A percentile compares a stretch with the other conserved stretches of the same genome.
Evolutionary conservation across 2,888 invertebrate species (phyloP).

Genomic region (Prionchulus punctatus): DNA sequence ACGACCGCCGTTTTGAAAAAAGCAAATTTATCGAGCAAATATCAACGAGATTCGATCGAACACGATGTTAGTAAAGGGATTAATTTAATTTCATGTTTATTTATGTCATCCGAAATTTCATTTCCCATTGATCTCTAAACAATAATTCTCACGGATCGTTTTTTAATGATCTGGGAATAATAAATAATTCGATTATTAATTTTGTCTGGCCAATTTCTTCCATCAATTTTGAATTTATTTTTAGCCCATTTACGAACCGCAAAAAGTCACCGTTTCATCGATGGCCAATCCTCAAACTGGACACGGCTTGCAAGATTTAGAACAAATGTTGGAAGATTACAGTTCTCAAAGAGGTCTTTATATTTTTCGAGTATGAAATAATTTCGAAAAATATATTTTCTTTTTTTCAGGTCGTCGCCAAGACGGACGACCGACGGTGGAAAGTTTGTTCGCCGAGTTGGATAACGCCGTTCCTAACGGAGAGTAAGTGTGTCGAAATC

Average conservation of each 20-base stretch:
- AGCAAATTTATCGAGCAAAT: constrained; percentile 17
- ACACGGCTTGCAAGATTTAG: constrained; percentile 9
- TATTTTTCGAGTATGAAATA: not conserved
- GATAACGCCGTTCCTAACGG: constrained; percentile 29
- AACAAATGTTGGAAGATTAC: constrained; percentile 11
- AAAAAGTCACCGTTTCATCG: not conserved
- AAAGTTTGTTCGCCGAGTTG: constrained; percentile 71
- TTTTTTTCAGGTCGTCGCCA: not conserved
- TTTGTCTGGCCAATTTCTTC: not conserved
- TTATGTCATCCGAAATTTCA: not conserved
- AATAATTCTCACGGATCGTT: no score
- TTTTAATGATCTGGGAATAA: no score
- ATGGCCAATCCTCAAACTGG: not conserved
- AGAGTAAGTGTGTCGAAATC: constrained; percentile 10
- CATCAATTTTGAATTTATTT: not conserved
- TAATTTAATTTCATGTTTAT: not conserved
- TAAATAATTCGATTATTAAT: not conserved
- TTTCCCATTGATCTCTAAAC: not conserved
- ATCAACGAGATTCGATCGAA: no score
- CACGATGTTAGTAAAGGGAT: no score
- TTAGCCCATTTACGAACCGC: constrained; percentile 7
- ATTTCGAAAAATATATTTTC: not conserved
- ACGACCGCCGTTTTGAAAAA: constrained; percentile 57
- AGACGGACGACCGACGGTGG: constrained; percentile 55
- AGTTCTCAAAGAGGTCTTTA: not conserved